Evolutionary conservation across 2,888 invertebrate genomes (phyloP), one percentile per base, ranked within the genome.

Genomic region (Sturmia bella): DNA sequence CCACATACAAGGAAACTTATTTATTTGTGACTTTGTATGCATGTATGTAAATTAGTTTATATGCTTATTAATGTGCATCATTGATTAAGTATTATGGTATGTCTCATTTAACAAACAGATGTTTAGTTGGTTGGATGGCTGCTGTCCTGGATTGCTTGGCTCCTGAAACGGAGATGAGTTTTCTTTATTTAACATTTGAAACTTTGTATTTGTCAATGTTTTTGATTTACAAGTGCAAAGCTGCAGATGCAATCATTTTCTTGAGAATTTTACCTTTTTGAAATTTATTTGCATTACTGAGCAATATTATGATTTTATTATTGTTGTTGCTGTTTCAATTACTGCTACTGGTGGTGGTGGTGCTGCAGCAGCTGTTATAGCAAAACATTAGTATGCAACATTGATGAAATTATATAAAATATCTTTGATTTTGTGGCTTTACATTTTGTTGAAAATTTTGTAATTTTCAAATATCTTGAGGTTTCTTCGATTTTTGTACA

Each of bases 391-490:
- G 57, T 57, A 69, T 74, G 73, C 77, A 82, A 72, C 70, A 70
- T 72, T 66, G 74, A 69, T 74, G 64, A 52, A 45, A 72, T 61
- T 75, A 68, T 75, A 68, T 79, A 57, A 64, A 68, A 77, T 73
- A 83, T 80, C 83, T 83, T 83, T 83, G 80, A 83, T 84, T 75
- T 80, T 84, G 80, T 84, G 83, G 83, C 75, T 83, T 83, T 50
- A 37, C 39, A 72, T 70, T 80, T 77, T 73, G 56, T 39, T 69
- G 66, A 70, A 64, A 64, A 74, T 57, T 69, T 77, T 57, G 41
- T 59, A 81, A 76, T 69, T 45, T 79, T 43, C 45, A 56, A 63
- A 77, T 69, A 81, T 81, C 63, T 69, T 83, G 79, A 76, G 79
- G 83, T 73, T 81, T 81, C 63, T 73, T 61, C 32, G 13, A 13